Base-by-base conservation (phyloP, 2,888 invertebrate genomes). In the Koerneria pararmatus region DNA sequence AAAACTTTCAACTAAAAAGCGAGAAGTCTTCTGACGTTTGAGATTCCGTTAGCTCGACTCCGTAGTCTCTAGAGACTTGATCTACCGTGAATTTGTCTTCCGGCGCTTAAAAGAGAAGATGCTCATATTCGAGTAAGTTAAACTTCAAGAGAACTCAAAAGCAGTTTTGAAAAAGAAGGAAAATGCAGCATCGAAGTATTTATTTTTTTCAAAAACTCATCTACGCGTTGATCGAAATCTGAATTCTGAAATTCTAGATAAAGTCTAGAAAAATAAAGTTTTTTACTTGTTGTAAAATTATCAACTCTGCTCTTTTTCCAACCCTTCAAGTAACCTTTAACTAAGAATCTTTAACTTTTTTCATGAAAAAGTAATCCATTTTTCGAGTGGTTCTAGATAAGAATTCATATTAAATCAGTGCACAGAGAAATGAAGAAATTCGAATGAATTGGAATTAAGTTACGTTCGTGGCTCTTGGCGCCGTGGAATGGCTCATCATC, bases 41-140 rank as follows among this genome's bases (percentile, higher is more conserved):
- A 11, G 73, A 71, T 66, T 81, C 80, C 48, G 71, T 73, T 63
- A 80, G 69, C 59, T 78, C 79, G 24, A 81, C 77, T 19, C 80
- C 81, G 60, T 79, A 81, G 56, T 81, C 77, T 6, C 74, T 71
- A 27, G 74, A 76, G 58, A 76, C 73, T 22, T 78, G 78, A 31
- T 81, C 79, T 19, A 80, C 71, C 3, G 76, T 79, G 58, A 74
- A 69, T 6, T 72, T 69, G 31, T 80, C 78, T 31, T 76, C 76
- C 24, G 72, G 70, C 2, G 74, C 80, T 80, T 65, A 60, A 77
- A 71, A 32, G 3, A 19, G 15, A n/a, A 32, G n/a, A 41, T 29
- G 24, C 41, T 32, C n/a, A 11, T 5, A 6, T 5, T 56, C 11
- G 56, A 2, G 2, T 34, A 29, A 32, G 2, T 1, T 29, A 34